Evolutionary conservation across 2,797 vertebrate species (phyloP).

Genomic region (Zenarchopterus dispar): DNA sequence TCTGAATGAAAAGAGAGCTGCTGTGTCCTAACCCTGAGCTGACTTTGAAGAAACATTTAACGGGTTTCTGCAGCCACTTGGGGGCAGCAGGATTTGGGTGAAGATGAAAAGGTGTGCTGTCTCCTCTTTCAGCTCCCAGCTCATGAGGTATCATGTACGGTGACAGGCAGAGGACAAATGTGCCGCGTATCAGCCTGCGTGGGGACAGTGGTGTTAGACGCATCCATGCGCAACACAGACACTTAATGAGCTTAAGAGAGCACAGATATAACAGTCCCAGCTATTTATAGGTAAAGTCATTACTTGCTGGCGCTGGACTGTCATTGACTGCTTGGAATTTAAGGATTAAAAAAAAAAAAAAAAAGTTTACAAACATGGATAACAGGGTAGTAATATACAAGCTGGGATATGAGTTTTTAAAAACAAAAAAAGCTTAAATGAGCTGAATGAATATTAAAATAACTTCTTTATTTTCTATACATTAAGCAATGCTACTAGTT

Average conservation of each 20-base stretch:
- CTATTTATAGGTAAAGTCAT: slow-evolving; percentile 81
- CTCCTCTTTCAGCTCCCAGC: background rate
- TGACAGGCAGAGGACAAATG: slow-evolving; percentile 18
- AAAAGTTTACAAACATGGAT: too few species aligned
- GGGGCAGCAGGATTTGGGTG: slow-evolving; percentile 68
- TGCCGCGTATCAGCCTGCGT: slow-evolving; percentile 6
- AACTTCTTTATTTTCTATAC: too few species aligned
- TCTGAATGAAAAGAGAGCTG: too few species aligned
- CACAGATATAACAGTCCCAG: slow-evolving; percentile 58
- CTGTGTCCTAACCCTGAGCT: background rate
- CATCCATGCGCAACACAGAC: slow-evolving; percentile 51
- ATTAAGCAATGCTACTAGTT: background rate
- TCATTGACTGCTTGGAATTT: slow-evolving; percentile 15
- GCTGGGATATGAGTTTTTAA: too few species aligned
- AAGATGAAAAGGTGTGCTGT: slow-evolving; percentile 8
- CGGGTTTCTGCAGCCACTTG: slow-evolving; percentile 69
- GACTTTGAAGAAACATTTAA: background rate
- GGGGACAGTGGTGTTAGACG: slow-evolving; percentile 35
- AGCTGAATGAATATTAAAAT: too few species aligned
- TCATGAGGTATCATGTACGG: background rate
- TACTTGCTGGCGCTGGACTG: slow-evolving; percentile 55
- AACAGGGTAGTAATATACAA: too few species aligned
- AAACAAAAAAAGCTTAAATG: too few species aligned
- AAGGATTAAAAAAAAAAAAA: slow-evolving; percentile 21
- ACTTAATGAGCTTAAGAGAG: slow-evolving; percentile 77